Percentiles rank a stretch among this genome's conserved stretches.
Evolutionary conservation across 2,113 vertebrate species (phyloP).

Genomic region (Leptocoma aspasia): DNA sequence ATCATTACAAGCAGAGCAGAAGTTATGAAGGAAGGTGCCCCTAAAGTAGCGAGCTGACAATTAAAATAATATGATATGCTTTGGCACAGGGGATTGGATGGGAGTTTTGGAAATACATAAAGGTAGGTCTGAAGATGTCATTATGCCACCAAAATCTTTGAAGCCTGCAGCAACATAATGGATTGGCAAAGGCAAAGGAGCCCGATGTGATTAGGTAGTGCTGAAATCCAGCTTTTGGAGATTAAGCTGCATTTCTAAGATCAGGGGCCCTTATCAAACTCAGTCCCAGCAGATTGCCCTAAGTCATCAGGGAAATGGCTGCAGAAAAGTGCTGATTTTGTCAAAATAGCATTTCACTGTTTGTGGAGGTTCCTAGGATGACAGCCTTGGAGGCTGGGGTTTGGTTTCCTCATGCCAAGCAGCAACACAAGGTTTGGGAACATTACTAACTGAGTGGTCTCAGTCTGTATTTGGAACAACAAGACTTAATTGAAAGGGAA

Average conservation of each 20-base stretch:
- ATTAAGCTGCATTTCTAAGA: neutral
- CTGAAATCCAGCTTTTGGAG: constrained; percentile 37
- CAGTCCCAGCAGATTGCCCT: neutral
- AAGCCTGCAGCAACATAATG: neutral
- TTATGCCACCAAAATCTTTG: constrained; percentile 36
- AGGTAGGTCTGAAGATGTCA: constrained; percentile 9
- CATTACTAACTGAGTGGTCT: neutral
- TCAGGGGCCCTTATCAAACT: neutral
- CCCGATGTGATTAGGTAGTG: neutral
- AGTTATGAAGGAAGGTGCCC: constrained; percentile 18
- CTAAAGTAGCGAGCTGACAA: neutral
- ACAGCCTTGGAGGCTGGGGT: neutral
- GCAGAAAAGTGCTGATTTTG: constrained; percentile 8
- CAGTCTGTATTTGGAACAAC: neutral
- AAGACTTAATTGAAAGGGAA: constrained; percentile 22
- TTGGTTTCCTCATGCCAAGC: neutral
- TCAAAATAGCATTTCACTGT: neutral
- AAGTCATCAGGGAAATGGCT: neutral
- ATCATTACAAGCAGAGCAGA: constrained; percentile 19
- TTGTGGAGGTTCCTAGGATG: neutral
- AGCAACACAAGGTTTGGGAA: neutral
- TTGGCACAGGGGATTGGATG: neutral
- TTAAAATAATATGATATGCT: neutral
- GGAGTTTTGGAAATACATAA: neutral
- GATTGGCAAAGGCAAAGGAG: neutral